Base-by-base conservation (phyloP, 2,888 invertebrate genomes). In the Agapetus fuscipes region DNA sequence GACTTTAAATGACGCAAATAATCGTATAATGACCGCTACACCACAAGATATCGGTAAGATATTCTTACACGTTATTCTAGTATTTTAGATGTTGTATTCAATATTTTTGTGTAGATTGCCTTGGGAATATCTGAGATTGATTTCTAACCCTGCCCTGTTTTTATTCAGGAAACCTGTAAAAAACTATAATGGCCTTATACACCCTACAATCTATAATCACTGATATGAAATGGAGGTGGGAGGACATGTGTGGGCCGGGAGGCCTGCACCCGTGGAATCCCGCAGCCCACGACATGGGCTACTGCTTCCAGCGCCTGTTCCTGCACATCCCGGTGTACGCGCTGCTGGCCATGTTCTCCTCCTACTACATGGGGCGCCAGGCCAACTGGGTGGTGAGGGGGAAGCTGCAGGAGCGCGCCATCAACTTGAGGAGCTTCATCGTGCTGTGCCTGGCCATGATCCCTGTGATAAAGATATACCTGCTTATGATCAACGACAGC, bases 241-340 rank as follows among this genome's bases (percentile, higher is more conserved):
- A 76, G 45, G 74, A 79, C 44, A 72, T 87, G 54, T 88, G 88
- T 57, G 83, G 83, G 35, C 73, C 76, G n/a, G 72, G 72, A 16
- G 83, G 83, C 17, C 63, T 88, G 35, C 66, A 67, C 43, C 74
- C 84, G 15, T 83, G 87, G 75, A 74, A 82, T 53, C 67, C 73
- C 7, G 61, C 70, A 11, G 71, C 74, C 24, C 78, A 81, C 54
- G 88, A 90, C 63, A 72, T 93, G 52, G 80, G 86, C 39, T 66
- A 80, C 41, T 94, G 93, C 60, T 93, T 93, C 57, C 88, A 90
- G 60, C 79, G 85, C 60, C 61, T 90, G 34, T 80, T 78, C 54
- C 68, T 94, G 24, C 78, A 85, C 59, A 73, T 86, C 51, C 89
- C 91, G 11, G 60, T 80, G 29, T 76, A 82, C 53, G 71, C 76